Base-by-base conservation (phyloP, 2,113 vertebrate species). In the Cochlearius cochlearius region DNA sequence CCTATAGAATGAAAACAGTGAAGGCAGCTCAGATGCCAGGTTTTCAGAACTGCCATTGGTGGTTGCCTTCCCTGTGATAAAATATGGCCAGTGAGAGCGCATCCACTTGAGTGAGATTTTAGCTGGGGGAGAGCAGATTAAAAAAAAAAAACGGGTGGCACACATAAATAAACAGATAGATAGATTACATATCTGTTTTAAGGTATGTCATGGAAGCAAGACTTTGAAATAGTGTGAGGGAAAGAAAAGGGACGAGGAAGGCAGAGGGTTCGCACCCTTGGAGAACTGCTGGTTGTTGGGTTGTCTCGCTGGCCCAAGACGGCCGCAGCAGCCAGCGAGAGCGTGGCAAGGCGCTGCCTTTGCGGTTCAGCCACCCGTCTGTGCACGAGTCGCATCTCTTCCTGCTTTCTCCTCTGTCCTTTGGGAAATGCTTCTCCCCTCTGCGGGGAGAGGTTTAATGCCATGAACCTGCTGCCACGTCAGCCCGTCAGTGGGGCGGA, bases 331-430 rank as follows among this genome's bases (percentile, higher is more conserved):
- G 43, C 11, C 50, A 15, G 58, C 7, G 5, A 19, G 66, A 25
- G 52, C 22, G 1, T 21, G n/a, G 19, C 53, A 4, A 2, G 0
- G 6, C 2, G 6, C 52, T 58, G 27, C 11, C 0, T 13, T 36
- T 17, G 50, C 68, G 10, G 1, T 8, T 30, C 41, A 5, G 15
- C 56, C 19, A 2, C 52, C 29, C 36, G 27, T 12, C 14, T 7
- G 7, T 36, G 32, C 0, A 6, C 21, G 68, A 49, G 10, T 10
- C 23, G n/a, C 38, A 9, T 30, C 15, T 45, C 49, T 50, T 39
- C 43, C n/a, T 45, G 5, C 25, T 26, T 50, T 20, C 53, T 29
- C 30, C 53, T 58, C 45, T 21, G 50, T 19, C 23, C 50, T 75
- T 39, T 15, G 21, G 50, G n/a, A 80, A 60, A 23, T 45, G 23